A percentile compares a stretch with the other conserved stretches of the same genome.
These are phyloP conservation scores for Ibidorhyncha struthersii DNA, from an alignment of 2,113 vertebrate species.

Conservation along the genomic window DNA sequence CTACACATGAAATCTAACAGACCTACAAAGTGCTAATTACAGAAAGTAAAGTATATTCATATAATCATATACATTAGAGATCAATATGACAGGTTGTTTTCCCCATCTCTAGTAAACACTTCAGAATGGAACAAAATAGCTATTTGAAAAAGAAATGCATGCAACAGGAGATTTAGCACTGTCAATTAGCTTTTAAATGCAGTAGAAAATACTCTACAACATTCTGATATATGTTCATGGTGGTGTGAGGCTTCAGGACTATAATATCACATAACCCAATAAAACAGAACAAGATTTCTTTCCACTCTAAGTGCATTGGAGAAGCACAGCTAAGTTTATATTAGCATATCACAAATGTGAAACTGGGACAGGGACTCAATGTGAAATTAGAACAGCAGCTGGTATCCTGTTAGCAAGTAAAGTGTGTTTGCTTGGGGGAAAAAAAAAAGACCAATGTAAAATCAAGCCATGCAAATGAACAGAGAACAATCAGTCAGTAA, in stretches of 20 bases:
- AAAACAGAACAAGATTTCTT: conserved; percentile 20
- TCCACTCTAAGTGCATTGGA: neutral
- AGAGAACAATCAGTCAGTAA: conserved; percentile 22
- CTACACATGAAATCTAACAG: neutral
- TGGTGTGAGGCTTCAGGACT: neutral
- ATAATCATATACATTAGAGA: conserved; percentile 27
- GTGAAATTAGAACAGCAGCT: conserved; percentile 66
- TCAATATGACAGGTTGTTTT: conserved; percentile 34
- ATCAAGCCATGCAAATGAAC: conserved; percentile 16
- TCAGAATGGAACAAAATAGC: neutral
- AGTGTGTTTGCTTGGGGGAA: conserved; percentile 29
- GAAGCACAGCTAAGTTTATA: conserved; percentile 21
- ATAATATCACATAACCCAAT: neutral
- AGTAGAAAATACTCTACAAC: neutral
- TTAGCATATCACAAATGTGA: conserved; percentile 64
- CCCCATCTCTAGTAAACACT: neutral
- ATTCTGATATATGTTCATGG: neutral
- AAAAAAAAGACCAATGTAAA: conserved; percentile 14
- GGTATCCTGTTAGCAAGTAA: conserved; percentile 65
- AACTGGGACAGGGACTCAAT: conserved; percentile 57
- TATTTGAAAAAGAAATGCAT: neutral
- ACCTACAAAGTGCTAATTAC: conserved; percentile 1
- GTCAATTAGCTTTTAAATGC: conserved; percentile 9
- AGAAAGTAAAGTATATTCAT: neutral
- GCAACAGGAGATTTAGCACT: neutral